Conservation (phyloP, 2,797 vertebrate species). For the Chanos chanos region DNA sequence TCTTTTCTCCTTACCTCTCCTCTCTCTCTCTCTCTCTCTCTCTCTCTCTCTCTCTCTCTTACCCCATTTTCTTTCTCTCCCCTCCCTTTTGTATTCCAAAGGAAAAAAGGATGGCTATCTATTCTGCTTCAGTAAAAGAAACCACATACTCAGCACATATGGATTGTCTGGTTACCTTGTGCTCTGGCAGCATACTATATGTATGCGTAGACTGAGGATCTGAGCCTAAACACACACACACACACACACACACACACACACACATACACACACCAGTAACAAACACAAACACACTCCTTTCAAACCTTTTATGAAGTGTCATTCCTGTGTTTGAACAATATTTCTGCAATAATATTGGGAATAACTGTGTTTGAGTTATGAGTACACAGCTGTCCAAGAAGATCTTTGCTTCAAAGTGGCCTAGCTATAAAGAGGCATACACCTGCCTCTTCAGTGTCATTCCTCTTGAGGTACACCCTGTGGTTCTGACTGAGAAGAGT, state of each 20-base stretch:
- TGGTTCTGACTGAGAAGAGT: too few relatives aligned
- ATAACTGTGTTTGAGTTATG: too few relatives aligned
- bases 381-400: too few relatives aligned
- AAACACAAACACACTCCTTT: too few relatives aligned
- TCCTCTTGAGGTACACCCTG: too few relatives aligned
- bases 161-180: constrained; percentile 28
- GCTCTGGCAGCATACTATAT: constrained; percentile 13
- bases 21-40: constrained; percentile 22
- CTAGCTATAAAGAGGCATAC: too few relatives aligned
- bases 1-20: constrained; percentile 45
- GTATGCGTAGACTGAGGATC: background rate
- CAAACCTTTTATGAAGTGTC: too few relatives aligned
- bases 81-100: constrained; percentile 28
- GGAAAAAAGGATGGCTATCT: constrained; percentile 41
- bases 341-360: too few relatives aligned
- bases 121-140: constrained; percentile 31
- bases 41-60: constrained; percentile 29
- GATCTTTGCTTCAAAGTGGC: too few relatives aligned
- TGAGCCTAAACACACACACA: background rate
- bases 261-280: background rate
- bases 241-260: background rate
- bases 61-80: background rate
- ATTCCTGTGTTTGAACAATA: too few relatives aligned
- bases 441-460: too few relatives aligned
- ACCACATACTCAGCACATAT: constrained; percentile 53